Evolutionary conservation across 2,888 invertebrate genomes (phyloP).

Genomic region (Nematopogon swammerdamellus): DNA sequence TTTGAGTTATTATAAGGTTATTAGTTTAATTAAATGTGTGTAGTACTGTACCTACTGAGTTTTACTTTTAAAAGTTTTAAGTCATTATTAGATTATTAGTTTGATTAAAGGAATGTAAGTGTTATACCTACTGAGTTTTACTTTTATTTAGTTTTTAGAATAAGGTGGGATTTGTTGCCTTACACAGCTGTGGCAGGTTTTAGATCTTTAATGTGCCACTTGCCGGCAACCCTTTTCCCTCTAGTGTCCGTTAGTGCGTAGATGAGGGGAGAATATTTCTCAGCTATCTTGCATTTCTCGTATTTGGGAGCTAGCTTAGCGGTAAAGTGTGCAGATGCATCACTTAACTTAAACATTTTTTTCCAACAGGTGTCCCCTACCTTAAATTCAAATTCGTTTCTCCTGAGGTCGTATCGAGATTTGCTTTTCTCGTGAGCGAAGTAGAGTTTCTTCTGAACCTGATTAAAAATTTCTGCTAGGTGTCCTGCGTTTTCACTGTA

Average conservation of each 20-base stretch:
- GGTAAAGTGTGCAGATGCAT: not conserved
- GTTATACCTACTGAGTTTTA: too few species aligned
- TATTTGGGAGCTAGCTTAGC: constrained; percentile 6
- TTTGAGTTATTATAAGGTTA: too few species aligned
- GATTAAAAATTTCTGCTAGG: constrained; percentile 9
- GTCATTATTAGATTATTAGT: too few species aligned
- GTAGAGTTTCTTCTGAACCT: constrained; percentile 9
- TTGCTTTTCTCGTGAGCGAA: constrained; percentile 11
- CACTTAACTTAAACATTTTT: not conserved
- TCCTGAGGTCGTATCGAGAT: constrained; percentile 10
- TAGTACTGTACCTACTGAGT: too few species aligned
- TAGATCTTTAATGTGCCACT: not conserved
- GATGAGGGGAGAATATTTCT: constrained; percentile 3
- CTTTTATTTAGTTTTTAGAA: too few species aligned
- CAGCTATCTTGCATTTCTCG: not conserved
- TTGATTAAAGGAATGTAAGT: too few species aligned
- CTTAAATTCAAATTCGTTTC: constrained; percentile 10
- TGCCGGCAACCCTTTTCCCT: not conserved
- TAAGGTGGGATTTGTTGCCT: too few species aligned
- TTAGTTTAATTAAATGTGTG: too few species aligned
- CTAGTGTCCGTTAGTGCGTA: constrained; percentile 1
- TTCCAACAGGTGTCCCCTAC: constrained; percentile 9
- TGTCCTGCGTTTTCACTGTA: constrained; percentile 11
- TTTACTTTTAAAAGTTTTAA: too few species aligned
- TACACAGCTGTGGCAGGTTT: not conserved